These are phyloP conservation scores for Noctua janthina DNA, from an alignment of 2,888 invertebrate species.

Conservation along the genomic window DNA sequence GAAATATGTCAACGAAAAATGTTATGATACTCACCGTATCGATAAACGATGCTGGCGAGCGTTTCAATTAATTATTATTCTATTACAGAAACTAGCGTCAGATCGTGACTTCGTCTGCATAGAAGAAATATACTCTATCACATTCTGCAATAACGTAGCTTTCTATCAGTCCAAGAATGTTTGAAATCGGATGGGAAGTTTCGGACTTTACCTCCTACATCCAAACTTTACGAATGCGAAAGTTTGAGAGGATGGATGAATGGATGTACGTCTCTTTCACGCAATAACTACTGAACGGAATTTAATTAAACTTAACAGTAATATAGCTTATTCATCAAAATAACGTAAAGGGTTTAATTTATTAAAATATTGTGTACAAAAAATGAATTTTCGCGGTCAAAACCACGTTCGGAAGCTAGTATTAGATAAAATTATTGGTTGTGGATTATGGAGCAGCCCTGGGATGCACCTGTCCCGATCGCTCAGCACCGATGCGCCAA, in stretches of 20 bases:
- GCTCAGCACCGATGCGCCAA: slow-evolving; percentile 83
- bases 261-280: not conserved
- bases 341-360: not conserved
- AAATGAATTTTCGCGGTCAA: not conserved
- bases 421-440: slow-evolving; percentile 2
- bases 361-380: not conserved
- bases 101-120: not conserved
- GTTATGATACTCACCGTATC: slow-evolving; percentile 26
- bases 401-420: not conserved
- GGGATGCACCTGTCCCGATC: slow-evolving; percentile 85
- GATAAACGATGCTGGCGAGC: slow-evolving; percentile 22
- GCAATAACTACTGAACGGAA: not conserved
- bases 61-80: slow-evolving; percentile 33
- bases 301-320: not conserved
- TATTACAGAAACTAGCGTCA: too few species aligned
- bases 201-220: not conserved
- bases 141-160: not conserved
- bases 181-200: not conserved
- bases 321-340: not conserved
- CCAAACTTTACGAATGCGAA: not conserved
- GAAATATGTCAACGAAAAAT: slow-evolving; percentile 29
- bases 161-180: not conserved
- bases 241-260: not conserved
- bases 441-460: slow-evolving; percentile 78
- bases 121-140: not conserved